Evolutionary conservation across 1,140 invertebrate genomes (phyloP), one percentile per base, ranked within the genome.

Genomic region (Apocrypta bakeri): DNA sequence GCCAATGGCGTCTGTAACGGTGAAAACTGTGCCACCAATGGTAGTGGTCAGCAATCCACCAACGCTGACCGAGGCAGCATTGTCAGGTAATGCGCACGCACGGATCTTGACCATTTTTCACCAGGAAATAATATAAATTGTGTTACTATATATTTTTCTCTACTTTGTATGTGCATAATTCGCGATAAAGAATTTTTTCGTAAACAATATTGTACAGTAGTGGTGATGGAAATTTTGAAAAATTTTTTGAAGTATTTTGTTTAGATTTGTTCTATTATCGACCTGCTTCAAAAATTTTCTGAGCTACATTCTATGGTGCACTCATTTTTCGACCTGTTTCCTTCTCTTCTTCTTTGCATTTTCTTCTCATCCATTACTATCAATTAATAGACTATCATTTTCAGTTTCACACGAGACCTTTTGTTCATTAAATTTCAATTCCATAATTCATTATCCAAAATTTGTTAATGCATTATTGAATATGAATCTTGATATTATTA

Each of bases 21-120:
- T 7, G 87, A 85, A 14, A 87, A 86, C 66, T 88, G 87, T 56
- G 83, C 76, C 72, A 78, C 64, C 31, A 33, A 24, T n/a, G 25
- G 66, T 27, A 61, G 31, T 3, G 76, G 29, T 64, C 48, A 48
- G 14, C n/a, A n/a, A n/a, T 78, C 77, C 80, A 75, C 71, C 27
- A 84, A 81, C 80, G 40, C 82, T 6, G 86, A 85, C 17, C 85
- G 87, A 14, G 88, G 84, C 84, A 91, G 90, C 69, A 87, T 90
- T 83, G 88, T 91, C 86, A 91, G 90, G 91, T 92, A 91, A 91
- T 87, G 29, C 42, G 40, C 27, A 40, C 76, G 72, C 61, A 74
- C 72, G 82, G 72, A 63, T 80, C 82, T 83, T 69, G 42, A 4
- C 72, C 71, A 83, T 79, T 83, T 83, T 83, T 83, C 77, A 79